Evolutionary conservation across 2,888 invertebrate species (phyloP).

Genomic region (Osmoderma eremita): DNA sequence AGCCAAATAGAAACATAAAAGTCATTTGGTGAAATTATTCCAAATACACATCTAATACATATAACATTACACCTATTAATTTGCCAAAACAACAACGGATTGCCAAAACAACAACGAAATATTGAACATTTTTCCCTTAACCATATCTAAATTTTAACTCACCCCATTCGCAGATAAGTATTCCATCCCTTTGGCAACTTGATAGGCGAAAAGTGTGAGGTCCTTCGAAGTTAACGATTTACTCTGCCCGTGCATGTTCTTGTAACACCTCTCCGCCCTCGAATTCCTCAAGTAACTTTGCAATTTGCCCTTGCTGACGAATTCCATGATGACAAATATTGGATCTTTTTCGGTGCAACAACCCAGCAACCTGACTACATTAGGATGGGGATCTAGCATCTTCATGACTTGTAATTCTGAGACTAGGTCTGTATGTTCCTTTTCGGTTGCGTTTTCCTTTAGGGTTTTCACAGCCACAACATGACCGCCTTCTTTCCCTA

Average conservation of each 20-base stretch:
- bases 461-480: slow-evolving; percentile 94
- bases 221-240: slow-evolving; percentile 85
- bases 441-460: slow-evolving; percentile 91
- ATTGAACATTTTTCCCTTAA: no score
- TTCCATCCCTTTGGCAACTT: slow-evolving; percentile 91
- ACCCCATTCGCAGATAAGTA: slow-evolving; percentile 86
- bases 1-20: no score
- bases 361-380: slow-evolving; percentile 87
- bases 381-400: slow-evolving; percentile 87
- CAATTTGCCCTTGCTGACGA: slow-evolving; percentile 86
- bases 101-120: no score
- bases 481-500: slow-evolving; percentile 76
- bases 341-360: slow-evolving; percentile 94
- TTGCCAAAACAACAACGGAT: no score
- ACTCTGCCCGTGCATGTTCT: slow-evolving; percentile 80
- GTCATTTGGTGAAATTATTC: no score
- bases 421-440: slow-evolving; percentile 85
- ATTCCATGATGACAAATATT: slow-evolving; percentile 92
- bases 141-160: no score
- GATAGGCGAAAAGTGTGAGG: slow-evolving; percentile 89
- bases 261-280: slow-evolving; percentile 84
- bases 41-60: no score
- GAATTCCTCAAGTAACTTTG: slow-evolving; percentile 89
- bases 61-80: no score
- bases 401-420: slow-evolving; percentile 94